Evolutionary conservation across 2,113 vertebrate genomes (phyloP).

Genomic region (Laticauda colubrina): DNA sequence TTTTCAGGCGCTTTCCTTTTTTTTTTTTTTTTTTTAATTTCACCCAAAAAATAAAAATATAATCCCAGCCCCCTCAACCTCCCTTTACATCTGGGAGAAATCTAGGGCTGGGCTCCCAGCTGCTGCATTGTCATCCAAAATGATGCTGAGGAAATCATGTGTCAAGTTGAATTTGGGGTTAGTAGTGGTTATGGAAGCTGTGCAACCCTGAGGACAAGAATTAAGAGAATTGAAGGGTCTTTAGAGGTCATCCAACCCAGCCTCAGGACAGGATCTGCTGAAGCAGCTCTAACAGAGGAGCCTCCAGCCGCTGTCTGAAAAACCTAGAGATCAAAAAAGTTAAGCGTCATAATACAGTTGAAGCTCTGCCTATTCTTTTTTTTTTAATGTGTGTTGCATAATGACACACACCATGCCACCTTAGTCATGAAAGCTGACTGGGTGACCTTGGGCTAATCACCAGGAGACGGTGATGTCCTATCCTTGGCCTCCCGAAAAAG

Average conservation of each 20-base stretch:
- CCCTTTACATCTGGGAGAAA: conserved; percentile 44
- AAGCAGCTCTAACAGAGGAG: neutral
- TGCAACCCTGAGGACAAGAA: neutral
- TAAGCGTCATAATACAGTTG: too few species aligned
- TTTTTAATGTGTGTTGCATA: too few species aligned
- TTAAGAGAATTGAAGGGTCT: neutral
- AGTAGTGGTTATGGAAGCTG: too few species aligned
- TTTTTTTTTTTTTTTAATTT: neutral
- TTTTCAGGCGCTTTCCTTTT: conserved; percentile 31
- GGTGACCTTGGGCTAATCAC: too few species aligned
- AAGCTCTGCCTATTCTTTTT: too few species aligned
- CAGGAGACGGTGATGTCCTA: too few species aligned
- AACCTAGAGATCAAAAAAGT: too few species aligned
- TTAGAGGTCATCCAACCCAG: neutral
- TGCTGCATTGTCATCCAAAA: conserved; percentile 8
- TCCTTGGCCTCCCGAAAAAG: too few species aligned
- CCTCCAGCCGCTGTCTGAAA: too few species aligned
- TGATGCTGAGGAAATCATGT: neutral
- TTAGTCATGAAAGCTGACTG: too few species aligned
- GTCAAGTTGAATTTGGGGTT: neutral
- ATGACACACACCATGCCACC: too few species aligned
- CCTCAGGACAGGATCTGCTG: neutral
- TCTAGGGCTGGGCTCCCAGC: conserved; percentile 42
- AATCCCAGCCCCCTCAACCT: neutral
- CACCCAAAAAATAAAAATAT: neutral